A percentile compares a stretch with the other conserved stretches of the same genome.
Conservation (phyloP, 2,888 invertebrate genomes). For the Epistrophe eligans region DNA sequence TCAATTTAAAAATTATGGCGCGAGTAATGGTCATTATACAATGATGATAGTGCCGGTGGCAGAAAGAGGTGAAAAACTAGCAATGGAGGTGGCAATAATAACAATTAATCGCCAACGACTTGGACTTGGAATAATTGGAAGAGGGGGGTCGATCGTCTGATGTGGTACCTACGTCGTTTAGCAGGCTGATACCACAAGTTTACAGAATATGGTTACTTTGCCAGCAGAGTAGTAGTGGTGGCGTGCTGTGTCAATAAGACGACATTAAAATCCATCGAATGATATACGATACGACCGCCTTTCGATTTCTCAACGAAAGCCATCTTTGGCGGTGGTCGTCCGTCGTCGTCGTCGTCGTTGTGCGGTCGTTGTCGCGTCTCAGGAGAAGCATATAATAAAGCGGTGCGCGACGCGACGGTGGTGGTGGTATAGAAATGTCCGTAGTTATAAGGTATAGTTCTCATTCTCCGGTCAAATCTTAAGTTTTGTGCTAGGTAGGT, state of each 20-base stretch:
- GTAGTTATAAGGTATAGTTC: background rate
- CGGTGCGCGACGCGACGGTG: background rate
- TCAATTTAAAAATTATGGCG: slow-evolving; percentile 52
- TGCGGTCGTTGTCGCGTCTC: background rate
- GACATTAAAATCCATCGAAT: slow-evolving; percentile 70
- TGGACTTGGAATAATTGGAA: background rate
- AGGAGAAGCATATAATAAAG: background rate
- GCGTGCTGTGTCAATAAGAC: slow-evolving; percentile 73
- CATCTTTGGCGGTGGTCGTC: slow-evolving; percentile 51
- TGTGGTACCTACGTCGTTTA: slow-evolving; percentile 16
- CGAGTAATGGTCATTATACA: slow-evolving; percentile 60
- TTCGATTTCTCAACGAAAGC: slow-evolving; percentile 64
- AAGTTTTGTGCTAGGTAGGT: slow-evolving; percentile 21
- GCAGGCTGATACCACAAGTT: slow-evolving; percentile 34
- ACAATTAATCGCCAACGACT: slow-evolving; percentile 35
- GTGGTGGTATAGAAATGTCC: background rate
- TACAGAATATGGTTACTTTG: slow-evolving; percentile 33
- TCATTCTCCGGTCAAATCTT: slow-evolving; percentile 46
- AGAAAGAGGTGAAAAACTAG: slow-evolving; percentile 64
- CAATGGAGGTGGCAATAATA: slow-evolving; percentile 56
- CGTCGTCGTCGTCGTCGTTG: slow-evolving; percentile 1
- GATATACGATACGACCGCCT: slow-evolving; percentile 75
- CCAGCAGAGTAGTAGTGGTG: slow-evolving; percentile 29
- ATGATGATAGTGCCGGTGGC: slow-evolving; percentile 66
- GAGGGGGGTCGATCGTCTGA: background rate